Evolutionary conservation across 2,888 invertebrate species (phyloP).

Genomic region (Drosophila pullipes): DNA sequence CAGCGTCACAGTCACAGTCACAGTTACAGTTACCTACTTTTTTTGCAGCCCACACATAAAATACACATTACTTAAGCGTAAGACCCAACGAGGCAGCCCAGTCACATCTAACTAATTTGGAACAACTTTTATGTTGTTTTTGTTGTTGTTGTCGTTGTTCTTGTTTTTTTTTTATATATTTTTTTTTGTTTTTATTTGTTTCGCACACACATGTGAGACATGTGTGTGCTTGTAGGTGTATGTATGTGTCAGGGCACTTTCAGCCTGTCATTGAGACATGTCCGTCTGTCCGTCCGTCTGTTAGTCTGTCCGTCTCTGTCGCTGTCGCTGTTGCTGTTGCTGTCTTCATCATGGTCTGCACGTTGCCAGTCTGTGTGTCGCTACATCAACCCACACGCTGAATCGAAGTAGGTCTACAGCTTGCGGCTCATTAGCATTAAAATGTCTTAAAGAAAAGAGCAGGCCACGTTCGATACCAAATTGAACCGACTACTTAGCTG

Average conservation of each 20-base stretch:
- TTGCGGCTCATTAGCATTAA: slow-evolving; percentile 82
- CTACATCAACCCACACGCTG: slow-evolving; percentile 65
- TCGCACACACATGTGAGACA: slow-evolving; percentile 50
- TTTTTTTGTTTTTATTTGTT: slow-evolving; percentile 29
- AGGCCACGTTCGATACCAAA: slow-evolving; percentile 80
- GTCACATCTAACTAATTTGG: slow-evolving; percentile 82
- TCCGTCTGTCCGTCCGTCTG: slow-evolving; percentile 45
- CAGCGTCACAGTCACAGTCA: slow-evolving; percentile 21
- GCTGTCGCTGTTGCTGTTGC: slow-evolving; percentile 3
- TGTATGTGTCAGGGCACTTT: slow-evolving; percentile 68
- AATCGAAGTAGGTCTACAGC: slow-evolving; percentile 67
- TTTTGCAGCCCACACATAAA: slow-evolving; percentile 76
- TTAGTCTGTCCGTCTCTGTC: slow-evolving; percentile 22
- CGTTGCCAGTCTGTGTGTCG: slow-evolving; percentile 61
- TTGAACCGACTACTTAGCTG: slow-evolving; percentile 75
- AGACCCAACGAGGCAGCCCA: slow-evolving; percentile 70
- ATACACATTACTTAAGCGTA: slow-evolving; percentile 78
- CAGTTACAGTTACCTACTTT: slow-evolving; percentile 65
- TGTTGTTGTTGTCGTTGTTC: not conserved
- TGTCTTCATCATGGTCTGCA: slow-evolving; percentile 41
- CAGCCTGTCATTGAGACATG: slow-evolving; percentile 81
- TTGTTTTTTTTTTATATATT: not conserved
- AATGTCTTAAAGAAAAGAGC: slow-evolving; percentile 79
- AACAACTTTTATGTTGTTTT: slow-evolving; percentile 67
- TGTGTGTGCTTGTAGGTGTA: slow-evolving; percentile 21